Evolutionary conservation across 2,888 invertebrate genomes (phyloP).

Genomic region (Bellardia pandia): DNA sequence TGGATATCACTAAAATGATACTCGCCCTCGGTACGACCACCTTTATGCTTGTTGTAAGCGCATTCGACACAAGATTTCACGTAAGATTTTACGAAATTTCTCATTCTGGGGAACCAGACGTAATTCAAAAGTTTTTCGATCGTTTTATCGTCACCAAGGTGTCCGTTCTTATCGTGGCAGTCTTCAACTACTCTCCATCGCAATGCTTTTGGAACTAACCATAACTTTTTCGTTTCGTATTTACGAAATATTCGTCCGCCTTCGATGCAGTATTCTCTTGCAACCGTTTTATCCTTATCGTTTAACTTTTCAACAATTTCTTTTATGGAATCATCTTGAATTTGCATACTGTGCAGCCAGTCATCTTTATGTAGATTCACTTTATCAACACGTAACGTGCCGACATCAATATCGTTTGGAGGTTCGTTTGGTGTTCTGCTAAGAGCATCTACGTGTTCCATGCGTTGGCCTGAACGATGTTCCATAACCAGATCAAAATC

Average conservation of each 20-base stretch:
- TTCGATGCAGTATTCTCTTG: neutral
- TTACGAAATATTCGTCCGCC: neutral
- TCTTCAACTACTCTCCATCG: conserved; percentile 22
- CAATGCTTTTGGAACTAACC: neutral
- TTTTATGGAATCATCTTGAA: conserved; percentile 2
- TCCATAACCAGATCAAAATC: conserved; percentile 20
- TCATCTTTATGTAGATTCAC: conserved; percentile 8
- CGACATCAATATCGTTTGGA: conserved; percentile 24
- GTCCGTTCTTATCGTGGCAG: conserved; percentile 6
- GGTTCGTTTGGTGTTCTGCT: conserved; percentile 15
- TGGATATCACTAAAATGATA: conserved; percentile 49
- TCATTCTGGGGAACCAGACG: conserved; percentile 18
- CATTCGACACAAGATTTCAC: conserved; percentile 74
- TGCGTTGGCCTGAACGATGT: conserved; percentile 7
- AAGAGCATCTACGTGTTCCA: conserved; percentile 27
- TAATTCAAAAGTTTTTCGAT: conserved; percentile 24
- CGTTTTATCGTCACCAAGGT: conserved; percentile 15
- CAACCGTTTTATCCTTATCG: neutral
- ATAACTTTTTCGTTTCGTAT: neutral
- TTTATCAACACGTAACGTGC: conserved; percentile 6
- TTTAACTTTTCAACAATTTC: neutral
- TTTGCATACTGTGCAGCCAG: neutral
- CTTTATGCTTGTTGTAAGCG: conserved; percentile 78
- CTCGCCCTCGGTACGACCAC: conserved; percentile 34
- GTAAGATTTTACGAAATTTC: conserved; percentile 6